phyloP scores from a whole-genome alignment of 2,113 vertebrate species.

The Cygnus atratus region DNA sequence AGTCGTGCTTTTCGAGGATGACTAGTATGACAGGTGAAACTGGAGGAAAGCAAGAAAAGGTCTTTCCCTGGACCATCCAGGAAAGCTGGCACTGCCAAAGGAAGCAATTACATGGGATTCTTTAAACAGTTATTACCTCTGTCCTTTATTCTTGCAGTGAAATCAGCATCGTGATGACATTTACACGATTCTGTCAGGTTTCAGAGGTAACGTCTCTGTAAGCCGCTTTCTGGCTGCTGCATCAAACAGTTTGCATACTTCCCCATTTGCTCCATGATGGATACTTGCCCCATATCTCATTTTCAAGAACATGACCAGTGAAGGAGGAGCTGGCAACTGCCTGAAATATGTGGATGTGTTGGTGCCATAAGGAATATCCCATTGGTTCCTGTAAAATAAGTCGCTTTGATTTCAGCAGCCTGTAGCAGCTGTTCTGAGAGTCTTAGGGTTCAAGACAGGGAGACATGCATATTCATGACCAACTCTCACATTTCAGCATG shows the following conservation, averaged over 20 bases:
- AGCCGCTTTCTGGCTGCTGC: not conserved
- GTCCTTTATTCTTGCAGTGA: not conserved
- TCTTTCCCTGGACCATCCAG: not conserved
- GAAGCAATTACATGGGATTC: not conserved
- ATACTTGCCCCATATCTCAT: not conserved
- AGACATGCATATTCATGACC: not conserved
- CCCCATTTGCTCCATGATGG: not conserved
- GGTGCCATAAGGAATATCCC: not conserved
- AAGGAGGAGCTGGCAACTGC: not conserved
- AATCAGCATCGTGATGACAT: not conserved
- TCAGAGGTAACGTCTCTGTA: not conserved
- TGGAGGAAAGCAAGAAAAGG: not conserved
- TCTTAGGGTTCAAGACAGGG: not conserved
- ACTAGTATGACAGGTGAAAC: not conserved
- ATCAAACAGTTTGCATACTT: not conserved
- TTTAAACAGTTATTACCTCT: not conserved
- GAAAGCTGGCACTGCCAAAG: not conserved
- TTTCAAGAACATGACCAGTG: not conserved
- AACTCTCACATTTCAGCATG: not conserved
- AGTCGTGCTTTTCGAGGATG: not conserved
- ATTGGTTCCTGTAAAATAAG: not conserved
- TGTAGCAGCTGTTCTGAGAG: not conserved
- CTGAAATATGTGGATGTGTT: not conserved
- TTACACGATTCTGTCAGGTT: not conserved
- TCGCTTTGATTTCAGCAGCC: not conserved